phyloP scores from a whole-genome alignment of 2,797 vertebrate species.

The Sarcophilus harrisii region DNA sequence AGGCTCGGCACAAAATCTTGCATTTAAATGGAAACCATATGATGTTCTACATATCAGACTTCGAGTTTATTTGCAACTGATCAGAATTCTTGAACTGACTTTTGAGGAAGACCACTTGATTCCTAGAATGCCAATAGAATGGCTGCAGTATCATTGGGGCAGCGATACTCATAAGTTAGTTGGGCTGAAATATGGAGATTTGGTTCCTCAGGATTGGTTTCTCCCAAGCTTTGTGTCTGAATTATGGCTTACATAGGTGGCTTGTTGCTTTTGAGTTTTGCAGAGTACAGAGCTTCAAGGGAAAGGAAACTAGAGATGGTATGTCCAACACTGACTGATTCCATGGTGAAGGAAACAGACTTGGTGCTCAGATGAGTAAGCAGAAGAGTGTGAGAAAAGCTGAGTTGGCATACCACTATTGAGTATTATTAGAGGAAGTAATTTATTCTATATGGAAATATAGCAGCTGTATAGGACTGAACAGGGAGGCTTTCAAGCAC shows the following conservation, averaged over 20 bases:
- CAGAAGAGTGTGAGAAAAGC: neutral
- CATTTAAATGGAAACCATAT: neutral
- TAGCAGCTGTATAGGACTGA: neutral
- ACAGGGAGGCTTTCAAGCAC: neutral
- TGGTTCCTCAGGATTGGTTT: constrained; percentile 31
- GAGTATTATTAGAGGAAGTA: neutral
- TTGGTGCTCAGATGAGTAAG: neutral
- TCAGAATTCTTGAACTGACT: neutral
- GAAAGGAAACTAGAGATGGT: neutral
- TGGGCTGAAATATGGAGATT: neutral
- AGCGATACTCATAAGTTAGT: constrained; percentile 28
- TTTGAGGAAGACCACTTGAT: neutral
- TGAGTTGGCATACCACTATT: neutral
- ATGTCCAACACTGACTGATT: neutral
- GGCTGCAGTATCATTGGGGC: constrained; percentile 26
- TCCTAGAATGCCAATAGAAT: neutral
- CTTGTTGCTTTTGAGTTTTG: neutral
- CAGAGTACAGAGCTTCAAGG: constrained; percentile 19
- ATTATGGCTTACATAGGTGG: constrained; percentile 17
- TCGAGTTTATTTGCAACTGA: neutral
- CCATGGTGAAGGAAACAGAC: neutral
- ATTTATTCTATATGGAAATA: neutral
- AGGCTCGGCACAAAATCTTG: constrained; percentile 13
- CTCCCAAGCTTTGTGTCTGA: neutral
- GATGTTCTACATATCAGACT: constrained; percentile 29